Percentiles rank a stretch among this genome's conserved stretches.
Conservation (phyloP, 2,888 invertebrate species). For the Drosophila hawaiiensis region DNA sequence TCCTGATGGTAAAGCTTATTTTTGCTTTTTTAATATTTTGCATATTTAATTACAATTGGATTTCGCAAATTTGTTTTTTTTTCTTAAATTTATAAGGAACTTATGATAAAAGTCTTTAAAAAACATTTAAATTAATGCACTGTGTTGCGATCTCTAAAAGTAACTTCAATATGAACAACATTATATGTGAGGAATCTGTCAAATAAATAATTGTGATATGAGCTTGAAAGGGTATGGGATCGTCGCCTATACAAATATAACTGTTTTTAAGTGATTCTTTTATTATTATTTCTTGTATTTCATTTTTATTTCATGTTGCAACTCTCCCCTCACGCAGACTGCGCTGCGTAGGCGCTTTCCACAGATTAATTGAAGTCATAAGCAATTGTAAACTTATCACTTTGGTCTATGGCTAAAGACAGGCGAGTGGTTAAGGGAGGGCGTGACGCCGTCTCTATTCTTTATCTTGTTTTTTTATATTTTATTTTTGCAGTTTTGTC, state of each 20-base stretch:
- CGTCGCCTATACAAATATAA: neutral
- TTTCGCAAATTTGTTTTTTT: neutral
- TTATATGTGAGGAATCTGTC: neutral
- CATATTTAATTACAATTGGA: neutral
- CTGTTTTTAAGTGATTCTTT: neutral
- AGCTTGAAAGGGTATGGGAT: conserved; percentile 18
- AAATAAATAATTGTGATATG: accelerated
- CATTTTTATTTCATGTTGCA: conserved; percentile 14
- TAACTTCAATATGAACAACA: neutral
- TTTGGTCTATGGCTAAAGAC: conserved; percentile 44
- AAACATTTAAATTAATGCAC: neutral
- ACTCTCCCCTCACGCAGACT: neutral
- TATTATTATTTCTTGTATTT: conserved; percentile 26
- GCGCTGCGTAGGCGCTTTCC: conserved; percentile 80
- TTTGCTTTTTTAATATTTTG: neutral
- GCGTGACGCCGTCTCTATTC: conserved; percentile 11
- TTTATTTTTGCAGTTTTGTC: conserved; percentile 52
- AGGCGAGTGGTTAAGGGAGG: neutral
- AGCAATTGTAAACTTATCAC: conserved; percentile 81
- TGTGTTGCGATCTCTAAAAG: neutral
- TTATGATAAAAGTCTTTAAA: neutral
- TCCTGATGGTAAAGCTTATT: neutral
- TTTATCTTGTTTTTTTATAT: conserved; percentile 10
- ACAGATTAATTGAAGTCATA: conserved; percentile 83
- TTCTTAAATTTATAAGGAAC: neutral